Conservation (phyloP, 2,888 invertebrate species). For the Fragum sueziense region DNA sequence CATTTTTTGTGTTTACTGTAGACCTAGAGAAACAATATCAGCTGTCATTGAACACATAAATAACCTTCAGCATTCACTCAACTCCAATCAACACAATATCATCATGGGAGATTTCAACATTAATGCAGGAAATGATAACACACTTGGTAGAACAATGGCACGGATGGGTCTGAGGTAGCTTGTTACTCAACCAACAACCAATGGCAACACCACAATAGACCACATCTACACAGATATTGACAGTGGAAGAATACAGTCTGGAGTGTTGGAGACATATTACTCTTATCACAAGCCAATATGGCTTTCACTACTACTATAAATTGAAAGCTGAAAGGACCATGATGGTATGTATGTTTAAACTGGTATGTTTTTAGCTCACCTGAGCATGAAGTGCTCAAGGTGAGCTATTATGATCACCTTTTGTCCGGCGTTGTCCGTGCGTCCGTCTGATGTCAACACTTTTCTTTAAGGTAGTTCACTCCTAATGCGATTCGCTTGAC, state of each 20-base stretch:
- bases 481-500: too few relatives aligned
- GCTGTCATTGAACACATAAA: not conserved
- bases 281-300: slow-evolving; percentile 24
- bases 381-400: too few relatives aligned
- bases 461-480: too few relatives aligned
- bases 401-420: too few relatives aligned
- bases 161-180: not conserved
- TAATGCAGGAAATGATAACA: not conserved
- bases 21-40: not conserved
- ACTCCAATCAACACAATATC: not conserved
- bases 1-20: slow-evolving; percentile 1
- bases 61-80: not conserved
- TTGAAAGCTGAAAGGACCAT: too few relatives aligned
- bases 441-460: too few relatives aligned
- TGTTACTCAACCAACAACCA: not conserved
- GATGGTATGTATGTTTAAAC: too few relatives aligned
- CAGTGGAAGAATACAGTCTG: slow-evolving; percentile 2
- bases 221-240: slow-evolving; percentile 8
- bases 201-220: not conserved
- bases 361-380: too few relatives aligned
- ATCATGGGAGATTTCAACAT: slow-evolving; percentile 19
- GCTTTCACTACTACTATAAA: too few relatives aligned
- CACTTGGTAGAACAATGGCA: not conserved
- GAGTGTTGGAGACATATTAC: slow-evolving; percentile 21
- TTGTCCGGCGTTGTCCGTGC: too few relatives aligned